phyloP scores from a whole-genome alignment of 2,888 invertebrate genomes.

The Deilephila porcellus region DNA sequence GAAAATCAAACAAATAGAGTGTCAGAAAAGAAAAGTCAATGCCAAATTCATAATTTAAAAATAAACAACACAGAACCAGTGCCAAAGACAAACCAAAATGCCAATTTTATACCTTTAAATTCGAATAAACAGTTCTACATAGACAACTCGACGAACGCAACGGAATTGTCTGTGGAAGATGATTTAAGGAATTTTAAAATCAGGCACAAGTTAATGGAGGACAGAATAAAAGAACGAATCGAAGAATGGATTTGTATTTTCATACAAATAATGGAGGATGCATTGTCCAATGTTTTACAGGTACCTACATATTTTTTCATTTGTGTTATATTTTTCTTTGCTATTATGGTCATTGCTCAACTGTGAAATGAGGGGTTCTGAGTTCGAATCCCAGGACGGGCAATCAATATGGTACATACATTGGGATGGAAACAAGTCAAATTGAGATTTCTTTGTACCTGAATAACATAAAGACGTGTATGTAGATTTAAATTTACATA shows the following conservation, averaged over 20 bases:
- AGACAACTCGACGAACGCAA: neutral
- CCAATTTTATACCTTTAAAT: neutral
- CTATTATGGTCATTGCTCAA: too few species aligned
- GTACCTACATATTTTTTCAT: slow-evolving; percentile 40
- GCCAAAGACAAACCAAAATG: neutral
- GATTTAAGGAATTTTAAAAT: slow-evolving; percentile 47
- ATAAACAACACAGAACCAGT: neutral
- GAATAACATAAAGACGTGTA: too few species aligned
- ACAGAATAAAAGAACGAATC: slow-evolving; percentile 48
- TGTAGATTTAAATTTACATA: too few species aligned
- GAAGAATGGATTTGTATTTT: slow-evolving; percentile 64
- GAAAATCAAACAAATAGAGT: neutral
- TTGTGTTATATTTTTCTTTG: too few species aligned
- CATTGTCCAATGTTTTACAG: slow-evolving; percentile 52
- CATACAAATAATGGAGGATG: slow-evolving; percentile 64
- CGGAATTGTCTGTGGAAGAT: slow-evolving; percentile 35
- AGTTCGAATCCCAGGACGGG: too few species aligned
- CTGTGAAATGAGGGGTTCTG: too few species aligned
- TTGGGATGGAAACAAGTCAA: too few species aligned
- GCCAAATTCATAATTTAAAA: neutral
- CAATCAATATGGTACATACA: too few species aligned
- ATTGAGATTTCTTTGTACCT: too few species aligned
- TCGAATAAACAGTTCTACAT: neutral
- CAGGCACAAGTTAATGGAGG: slow-evolving; percentile 43
- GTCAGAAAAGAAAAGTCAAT: neutral